Percentiles rank a stretch among this genome's conserved stretches.
Evolutionary conservation across 2,113 vertebrate species (phyloP).

Genomic region (Ivindomyrus marchei): DNA sequence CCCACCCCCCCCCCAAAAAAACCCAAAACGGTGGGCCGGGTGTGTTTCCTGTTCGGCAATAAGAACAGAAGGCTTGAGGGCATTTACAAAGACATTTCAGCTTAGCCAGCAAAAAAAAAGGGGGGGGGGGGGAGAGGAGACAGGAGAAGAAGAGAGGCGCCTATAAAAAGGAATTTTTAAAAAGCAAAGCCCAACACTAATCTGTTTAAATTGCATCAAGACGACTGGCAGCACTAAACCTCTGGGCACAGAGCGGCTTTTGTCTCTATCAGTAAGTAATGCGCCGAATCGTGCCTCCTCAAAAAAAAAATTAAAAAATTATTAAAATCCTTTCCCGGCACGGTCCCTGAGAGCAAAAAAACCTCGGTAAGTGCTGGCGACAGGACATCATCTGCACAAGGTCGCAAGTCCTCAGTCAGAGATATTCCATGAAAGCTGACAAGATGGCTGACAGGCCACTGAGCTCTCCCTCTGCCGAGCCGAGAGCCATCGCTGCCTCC

Average conservation of each 20-base stretch:
- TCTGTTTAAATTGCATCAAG: neutral
- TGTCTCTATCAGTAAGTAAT: neutral
- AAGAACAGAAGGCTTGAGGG: constrained; percentile 8
- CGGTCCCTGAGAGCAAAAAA: constrained; percentile 34
- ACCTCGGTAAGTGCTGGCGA: neutral
- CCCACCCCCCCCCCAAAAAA: neutral
- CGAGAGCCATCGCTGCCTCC: neutral
- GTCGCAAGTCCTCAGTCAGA: neutral
- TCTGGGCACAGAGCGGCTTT: neutral
- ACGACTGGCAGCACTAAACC: neutral
- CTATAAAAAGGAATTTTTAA: neutral
- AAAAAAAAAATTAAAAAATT: neutral
- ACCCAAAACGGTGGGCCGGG: neutral
- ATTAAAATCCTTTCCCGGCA: constrained; percentile 48
- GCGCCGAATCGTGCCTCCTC: neutral
- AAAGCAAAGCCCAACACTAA: neutral
- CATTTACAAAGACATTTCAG: constrained; percentile 6
- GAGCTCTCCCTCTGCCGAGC: neutral
- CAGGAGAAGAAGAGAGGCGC: neutral
- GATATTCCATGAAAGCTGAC: neutral
- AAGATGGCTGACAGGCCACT: neutral
- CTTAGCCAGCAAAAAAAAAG: constrained; percentile 10
- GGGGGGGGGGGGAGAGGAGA: constrained; percentile 1
- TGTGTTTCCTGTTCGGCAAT: neutral
- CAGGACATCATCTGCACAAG: neutral